Evolutionary conservation across 2,113 vertebrate species (phyloP), one percentile per base, ranked within the genome.

Genomic region (Excalfactoria chinensis): DNA sequence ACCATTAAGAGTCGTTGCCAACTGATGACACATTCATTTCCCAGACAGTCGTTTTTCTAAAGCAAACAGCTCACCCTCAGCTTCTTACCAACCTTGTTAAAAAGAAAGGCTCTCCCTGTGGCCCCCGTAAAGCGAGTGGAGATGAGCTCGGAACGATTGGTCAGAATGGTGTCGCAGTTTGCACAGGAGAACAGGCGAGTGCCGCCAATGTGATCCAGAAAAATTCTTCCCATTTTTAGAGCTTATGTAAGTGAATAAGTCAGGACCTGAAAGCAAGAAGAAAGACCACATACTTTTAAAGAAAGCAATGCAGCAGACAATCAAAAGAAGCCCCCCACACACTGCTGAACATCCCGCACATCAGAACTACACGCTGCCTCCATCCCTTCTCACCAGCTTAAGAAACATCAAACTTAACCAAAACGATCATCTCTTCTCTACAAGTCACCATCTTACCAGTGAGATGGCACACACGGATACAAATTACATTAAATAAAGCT

Each of bases 141-240:
- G 97, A 99, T 99, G 70, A 99, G 98, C 96, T 99, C 99, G 0
- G 99, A 99, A 23, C 99, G 98, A 79, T 99, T 99, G 74, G 99
- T 99, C 96, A 99, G 97, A 95, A 99, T 99, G 0, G 99, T 99
- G 96, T 99, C 99, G 2, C 99, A 99, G 98, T 99, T 99, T 79
- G 99, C 99, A 35, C 99, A 99, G 92, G 99, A 99, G 96, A 99
- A 99, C 91, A 99, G 98, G 62, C 99, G 99, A n/a, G 99, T 99
- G 77, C 99, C 99, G 9, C 99, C 99, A 11, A 99, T 99, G 86
- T 99, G 99, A 97, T 99, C 99, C 97, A 99, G 96, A 97, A 99
- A 99, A 97, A 99, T 99, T 76, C 99, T 98, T 70, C 99, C 99
- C 99, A 99, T 99, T 74, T 95, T 98, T 68, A 78, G 19, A 91